Conservation (phyloP, 2,113 vertebrate genomes). For the Fulica atra region DNA sequence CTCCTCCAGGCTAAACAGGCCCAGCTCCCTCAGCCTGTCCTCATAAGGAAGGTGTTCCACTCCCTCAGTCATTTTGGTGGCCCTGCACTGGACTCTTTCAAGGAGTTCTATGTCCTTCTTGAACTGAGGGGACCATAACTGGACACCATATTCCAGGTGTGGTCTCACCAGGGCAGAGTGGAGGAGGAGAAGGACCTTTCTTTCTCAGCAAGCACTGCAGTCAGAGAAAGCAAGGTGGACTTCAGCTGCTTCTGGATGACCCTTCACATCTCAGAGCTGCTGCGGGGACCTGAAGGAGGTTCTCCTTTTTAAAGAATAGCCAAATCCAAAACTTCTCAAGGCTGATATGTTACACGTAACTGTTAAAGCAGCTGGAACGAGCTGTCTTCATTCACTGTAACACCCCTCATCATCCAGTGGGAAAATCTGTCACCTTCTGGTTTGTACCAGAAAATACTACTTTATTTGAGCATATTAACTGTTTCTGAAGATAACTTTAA, state of each 20-base stretch:
- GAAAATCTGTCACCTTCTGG: neutral
- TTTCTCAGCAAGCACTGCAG: neutral
- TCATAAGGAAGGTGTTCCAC: too few relatives aligned
- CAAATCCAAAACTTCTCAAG: neutral
- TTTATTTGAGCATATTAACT: neutral
- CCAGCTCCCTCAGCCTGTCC: too few relatives aligned
- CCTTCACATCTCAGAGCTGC: neutral
- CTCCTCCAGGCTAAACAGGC: too few relatives aligned
- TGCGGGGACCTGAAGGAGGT: neutral
- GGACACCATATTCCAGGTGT: too few relatives aligned
- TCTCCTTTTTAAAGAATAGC: neutral
- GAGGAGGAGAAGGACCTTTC: too few relatives aligned
- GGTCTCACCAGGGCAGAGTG: too few relatives aligned
- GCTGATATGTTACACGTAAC: neutral
- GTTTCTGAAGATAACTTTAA: neutral
- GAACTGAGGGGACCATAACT: too few relatives aligned
- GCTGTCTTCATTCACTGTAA: neutral
- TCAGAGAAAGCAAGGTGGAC: neutral
- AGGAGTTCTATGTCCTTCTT: too few relatives aligned
- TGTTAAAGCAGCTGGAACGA: neutral
- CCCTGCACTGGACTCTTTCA: too few relatives aligned
- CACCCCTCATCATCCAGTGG: neutral
- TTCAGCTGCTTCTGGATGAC: neutral
- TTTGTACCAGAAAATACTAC: neutral
- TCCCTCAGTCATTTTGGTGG: too few relatives aligned